A percentile compares a stretch with the other conserved stretches of the same genome.
Evolutionary conservation across 2,888 invertebrate species (phyloP).

Genomic region (Proisotoma minuta): DNA sequence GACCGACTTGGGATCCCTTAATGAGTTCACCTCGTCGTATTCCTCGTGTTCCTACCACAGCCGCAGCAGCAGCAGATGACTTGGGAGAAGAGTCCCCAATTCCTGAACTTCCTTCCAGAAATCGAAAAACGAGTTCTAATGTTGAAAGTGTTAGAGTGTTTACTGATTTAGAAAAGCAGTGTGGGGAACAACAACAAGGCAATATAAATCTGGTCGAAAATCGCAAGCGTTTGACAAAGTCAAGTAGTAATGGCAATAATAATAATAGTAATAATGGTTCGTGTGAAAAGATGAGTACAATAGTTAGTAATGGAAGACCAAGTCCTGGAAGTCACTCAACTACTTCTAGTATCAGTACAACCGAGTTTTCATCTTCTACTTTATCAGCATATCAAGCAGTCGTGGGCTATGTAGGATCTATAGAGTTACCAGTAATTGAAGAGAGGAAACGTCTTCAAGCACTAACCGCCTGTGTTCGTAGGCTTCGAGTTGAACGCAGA

Average conservation of each 20-base stretch:
- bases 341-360: conserved; percentile 3
- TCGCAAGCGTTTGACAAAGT: not conserved
- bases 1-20: conserved; percentile 40
- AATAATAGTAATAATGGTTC: conserved; percentile 44
- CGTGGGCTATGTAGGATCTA: conserved; percentile 91
- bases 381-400: conserved; percentile 68
- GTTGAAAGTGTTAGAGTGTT: conserved; percentile 45
- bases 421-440: conserved; percentile 76
- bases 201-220: not conserved
- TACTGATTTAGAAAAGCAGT: conserved; percentile 38
- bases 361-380: not conserved
- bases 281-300: conserved; percentile 23
- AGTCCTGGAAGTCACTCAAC: conserved; percentile 27
- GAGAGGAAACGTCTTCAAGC: conserved; percentile 65
- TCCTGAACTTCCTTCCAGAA: conserved; percentile 34
- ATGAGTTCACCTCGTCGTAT: conserved; percentile 33
- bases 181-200: conserved; percentile 15
- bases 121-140: conserved; percentile 23
- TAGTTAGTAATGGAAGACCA: conserved; percentile 27
- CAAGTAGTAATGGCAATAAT: not conserved
- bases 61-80: not conserved
- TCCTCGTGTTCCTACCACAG: conserved; percentile 24
- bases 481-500: conserved; percentile 81
- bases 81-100: conserved; percentile 31
- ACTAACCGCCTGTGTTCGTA: conserved; percentile 71